Evolutionary conservation across 2,113 vertebrate genomes (phyloP).

Genomic region (Prietella phreatophila): DNA sequence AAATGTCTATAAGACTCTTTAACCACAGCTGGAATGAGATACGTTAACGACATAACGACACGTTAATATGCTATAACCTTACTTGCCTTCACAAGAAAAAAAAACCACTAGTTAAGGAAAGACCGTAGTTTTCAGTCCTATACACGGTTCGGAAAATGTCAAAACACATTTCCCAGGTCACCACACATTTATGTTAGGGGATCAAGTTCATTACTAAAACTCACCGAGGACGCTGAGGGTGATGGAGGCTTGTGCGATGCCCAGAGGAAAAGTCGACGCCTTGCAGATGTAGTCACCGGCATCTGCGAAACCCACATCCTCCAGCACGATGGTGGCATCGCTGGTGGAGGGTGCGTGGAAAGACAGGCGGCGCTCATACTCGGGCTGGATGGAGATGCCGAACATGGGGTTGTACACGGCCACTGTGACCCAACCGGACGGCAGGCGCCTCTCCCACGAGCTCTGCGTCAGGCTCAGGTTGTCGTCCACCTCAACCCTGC

Average conservation of each 20-base stretch:
- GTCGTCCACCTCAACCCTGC: conserved; percentile 80
- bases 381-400: conserved; percentile 86
- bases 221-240: conserved; percentile 88
- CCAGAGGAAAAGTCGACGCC: conserved; percentile 92
- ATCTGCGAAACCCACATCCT: conserved; percentile 88
- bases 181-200: background rate
- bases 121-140: background rate
- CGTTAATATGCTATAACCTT: background rate
- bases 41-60: background rate
- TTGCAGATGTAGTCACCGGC: conserved; percentile 92
- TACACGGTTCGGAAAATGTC: too few relatives aligned
- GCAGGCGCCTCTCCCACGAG: conserved; percentile 89
- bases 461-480: conserved; percentile 91
- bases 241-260: conserved; percentile 86
- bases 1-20: background rate
- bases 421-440: conserved; percentile 82
- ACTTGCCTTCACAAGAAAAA: background rate
- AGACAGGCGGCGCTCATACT: conserved; percentile 81
- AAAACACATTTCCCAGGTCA: background rate
- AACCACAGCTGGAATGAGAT: background rate
- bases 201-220: background rate
- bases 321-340: conserved; percentile 88
- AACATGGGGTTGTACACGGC: conserved; percentile 93
- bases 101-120: background rate
- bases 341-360: conserved; percentile 86